A percentile compares a stretch with the other conserved stretches of the same genome.
These are phyloP conservation scores for Adelognathus sp. DNA, from an alignment of 2,888 invertebrate species.

Conservation along the genomic window DNA sequence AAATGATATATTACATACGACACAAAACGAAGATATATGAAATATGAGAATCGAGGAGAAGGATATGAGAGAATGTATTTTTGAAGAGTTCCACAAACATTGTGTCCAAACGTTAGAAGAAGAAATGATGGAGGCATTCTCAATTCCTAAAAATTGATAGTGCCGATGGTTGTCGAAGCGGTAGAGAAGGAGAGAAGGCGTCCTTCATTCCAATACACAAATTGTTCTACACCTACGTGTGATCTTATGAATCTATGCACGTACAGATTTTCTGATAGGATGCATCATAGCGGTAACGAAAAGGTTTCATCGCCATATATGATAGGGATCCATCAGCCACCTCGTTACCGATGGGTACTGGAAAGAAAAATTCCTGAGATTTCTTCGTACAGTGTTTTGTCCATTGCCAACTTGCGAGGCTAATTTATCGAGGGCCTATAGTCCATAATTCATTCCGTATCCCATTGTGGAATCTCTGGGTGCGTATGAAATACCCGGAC, in stretches of 20 bases:
- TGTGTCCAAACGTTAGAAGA: no score
- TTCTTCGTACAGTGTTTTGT: conserved; percentile 35
- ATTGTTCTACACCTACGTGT: conserved; percentile 18
- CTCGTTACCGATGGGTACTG: conserved; percentile 40
- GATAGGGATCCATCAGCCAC: conserved; percentile 46
- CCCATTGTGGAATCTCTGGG: conserved; percentile 33
- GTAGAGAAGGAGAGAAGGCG: no score
- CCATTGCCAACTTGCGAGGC: conserved; percentile 39
- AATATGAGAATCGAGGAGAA: no score
- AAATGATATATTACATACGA: no score
- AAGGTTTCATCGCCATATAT: conserved; percentile 35
- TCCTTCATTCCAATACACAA: no score
- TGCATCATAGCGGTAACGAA: conserved; percentile 11
- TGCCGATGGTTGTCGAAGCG: no score
- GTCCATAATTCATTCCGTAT: conserved; percentile 55
- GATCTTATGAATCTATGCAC: conserved; percentile 1
- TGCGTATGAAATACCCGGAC: no score
- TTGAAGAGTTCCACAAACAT: no score
- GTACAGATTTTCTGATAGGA: conserved; percentile 37
- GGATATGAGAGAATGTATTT: no score
- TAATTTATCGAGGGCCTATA: conserved; percentile 58
- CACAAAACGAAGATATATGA: no score
- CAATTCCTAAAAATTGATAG: no score
- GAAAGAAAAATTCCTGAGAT: conserved; percentile 34
- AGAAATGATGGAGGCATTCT: no score